These are phyloP conservation scores for Penaeus japonicus DNA, from an alignment of 1,140 invertebrate genomes.

Conservation along the genomic window DNA sequence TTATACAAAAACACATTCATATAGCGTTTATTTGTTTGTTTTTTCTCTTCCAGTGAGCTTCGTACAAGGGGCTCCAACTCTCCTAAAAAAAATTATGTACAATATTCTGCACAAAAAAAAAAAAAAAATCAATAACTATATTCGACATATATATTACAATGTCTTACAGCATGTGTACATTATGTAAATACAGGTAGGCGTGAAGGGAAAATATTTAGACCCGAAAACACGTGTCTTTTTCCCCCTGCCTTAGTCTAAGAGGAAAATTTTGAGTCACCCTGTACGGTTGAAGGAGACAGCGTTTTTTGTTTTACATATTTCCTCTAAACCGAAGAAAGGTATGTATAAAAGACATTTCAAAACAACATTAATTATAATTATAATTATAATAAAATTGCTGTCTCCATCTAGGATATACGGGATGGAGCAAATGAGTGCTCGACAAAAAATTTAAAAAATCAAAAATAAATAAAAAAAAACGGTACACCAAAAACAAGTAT, in stretches of 20 bases:
- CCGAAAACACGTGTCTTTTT: neutral
- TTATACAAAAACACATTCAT: constrained; percentile 38
- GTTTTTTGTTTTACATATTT: neutral
- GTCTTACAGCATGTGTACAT: constrained; percentile 52
- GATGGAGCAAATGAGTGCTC: neutral
- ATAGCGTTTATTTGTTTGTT: neutral
- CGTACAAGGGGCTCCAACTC: constrained; percentile 44
- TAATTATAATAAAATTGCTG: neutral
- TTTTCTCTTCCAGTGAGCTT: constrained; percentile 3
- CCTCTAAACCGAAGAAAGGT: neutral
- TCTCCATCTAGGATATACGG: constrained; percentile 1
- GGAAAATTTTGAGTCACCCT: constrained; percentile 7
- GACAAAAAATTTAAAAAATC: neutral
- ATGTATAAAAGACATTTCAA: neutral
- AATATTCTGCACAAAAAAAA: constrained; percentile 23
- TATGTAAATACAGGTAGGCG: constrained; percentile 35
- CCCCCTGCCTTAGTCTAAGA: neutral
- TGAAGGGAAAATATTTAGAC: neutral
- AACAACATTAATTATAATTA: neutral
- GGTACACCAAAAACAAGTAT: constrained; percentile 13
- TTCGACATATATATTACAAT: constrained; percentile 50
- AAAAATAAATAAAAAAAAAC: constrained; percentile 18
- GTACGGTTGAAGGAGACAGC: neutral
- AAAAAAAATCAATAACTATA: constrained; percentile 25
- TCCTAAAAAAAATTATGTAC: constrained; percentile 48